Evolutionary conservation across 2,888 invertebrate species (phyloP), one percentile per base, ranked within the genome.

Genomic region (Calameuta filiformis): DNA sequence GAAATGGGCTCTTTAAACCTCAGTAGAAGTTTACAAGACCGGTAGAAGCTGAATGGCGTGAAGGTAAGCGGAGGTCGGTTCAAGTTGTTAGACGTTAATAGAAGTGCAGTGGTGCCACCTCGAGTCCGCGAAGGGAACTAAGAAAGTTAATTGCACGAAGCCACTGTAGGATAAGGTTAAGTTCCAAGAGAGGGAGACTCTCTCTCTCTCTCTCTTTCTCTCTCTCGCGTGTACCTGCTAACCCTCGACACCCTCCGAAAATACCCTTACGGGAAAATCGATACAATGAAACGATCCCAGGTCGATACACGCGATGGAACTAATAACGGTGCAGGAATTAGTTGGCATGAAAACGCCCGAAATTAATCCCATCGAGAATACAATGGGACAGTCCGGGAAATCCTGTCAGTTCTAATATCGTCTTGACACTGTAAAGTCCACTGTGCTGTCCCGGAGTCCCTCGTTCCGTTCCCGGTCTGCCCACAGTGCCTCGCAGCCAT

Each of bases 91-190:
- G 23, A 56, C 56, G 56, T 56, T 56, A 23, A 56, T 56, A 56
- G 56, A 23, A 56, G 9, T 9, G 3, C 56, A 40, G 40, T 40
- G 40, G 15, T 6, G 56, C 56, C 23, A 15, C 23, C 56, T 56
- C 2, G 9, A 9, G 9, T 56, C 56, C 56, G 56, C 15, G 9
- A 23, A 9, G 23, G 23, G 23, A 56, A 56, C 23, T 15, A 15
- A 23, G 75, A 56, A 76, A 77, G 75, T 75, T 76, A 35, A 76
- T 77, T 68, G 68, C 75, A 75, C 69, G 75, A 71, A 75, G 23
- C 33, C 68, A 68, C 40, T 77, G 75, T 56, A 6, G 56, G 2
- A 9, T 23, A 56, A 23, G 56, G 56, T 23, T 56, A 56, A 56
- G 23, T 56, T 56, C 56, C 56, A 56, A 56, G 0, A 37, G 37